Evolutionary conservation across 2,113 vertebrate genomes (phyloP).

Genomic region (Plotosus lineatus): DNA sequence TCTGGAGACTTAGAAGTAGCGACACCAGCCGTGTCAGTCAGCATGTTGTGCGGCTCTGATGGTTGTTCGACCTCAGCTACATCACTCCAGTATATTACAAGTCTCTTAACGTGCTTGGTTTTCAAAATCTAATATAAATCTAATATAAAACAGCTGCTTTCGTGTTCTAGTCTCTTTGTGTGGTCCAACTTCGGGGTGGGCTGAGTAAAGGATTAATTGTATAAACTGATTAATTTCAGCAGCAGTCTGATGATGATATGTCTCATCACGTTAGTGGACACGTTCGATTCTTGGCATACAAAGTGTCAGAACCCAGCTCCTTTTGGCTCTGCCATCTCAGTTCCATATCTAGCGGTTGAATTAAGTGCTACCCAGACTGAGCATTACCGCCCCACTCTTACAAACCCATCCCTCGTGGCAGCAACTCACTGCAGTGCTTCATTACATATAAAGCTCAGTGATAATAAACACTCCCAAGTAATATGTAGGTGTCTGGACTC

Average conservation of each 20-base stretch:
- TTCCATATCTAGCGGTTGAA: not conserved
- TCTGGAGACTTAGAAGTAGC: too few relatives aligned
- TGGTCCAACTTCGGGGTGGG: not conserved
- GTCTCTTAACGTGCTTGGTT: not conserved
- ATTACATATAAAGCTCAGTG: conserved; percentile 27
- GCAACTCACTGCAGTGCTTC: conserved; percentile 11
- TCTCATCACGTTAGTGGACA: not conserved
- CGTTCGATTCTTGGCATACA: not conserved
- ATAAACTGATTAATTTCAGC: conserved; percentile 6
- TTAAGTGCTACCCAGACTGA: not conserved
- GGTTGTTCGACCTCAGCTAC: not conserved
- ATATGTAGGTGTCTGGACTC: conserved; percentile 9
- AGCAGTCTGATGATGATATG: not conserved
- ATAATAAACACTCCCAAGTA: conserved; percentile 3
- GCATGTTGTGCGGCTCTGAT: not conserved
- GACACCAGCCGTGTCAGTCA: not conserved
- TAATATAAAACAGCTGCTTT: not conserved
- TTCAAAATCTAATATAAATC: too few relatives aligned
- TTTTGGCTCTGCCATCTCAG: not conserved
- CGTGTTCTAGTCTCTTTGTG: not conserved
- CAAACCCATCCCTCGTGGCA: conserved; percentile 3
- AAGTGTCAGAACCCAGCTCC: not conserved
- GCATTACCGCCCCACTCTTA: not conserved
- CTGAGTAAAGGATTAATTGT: conserved; percentile 20
- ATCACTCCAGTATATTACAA: not conserved